Evolutionary conservation across 2,888 invertebrate genomes (phyloP), one percentile per base, ranked within the genome.

Genomic region (Nebria brevicollis): DNA sequence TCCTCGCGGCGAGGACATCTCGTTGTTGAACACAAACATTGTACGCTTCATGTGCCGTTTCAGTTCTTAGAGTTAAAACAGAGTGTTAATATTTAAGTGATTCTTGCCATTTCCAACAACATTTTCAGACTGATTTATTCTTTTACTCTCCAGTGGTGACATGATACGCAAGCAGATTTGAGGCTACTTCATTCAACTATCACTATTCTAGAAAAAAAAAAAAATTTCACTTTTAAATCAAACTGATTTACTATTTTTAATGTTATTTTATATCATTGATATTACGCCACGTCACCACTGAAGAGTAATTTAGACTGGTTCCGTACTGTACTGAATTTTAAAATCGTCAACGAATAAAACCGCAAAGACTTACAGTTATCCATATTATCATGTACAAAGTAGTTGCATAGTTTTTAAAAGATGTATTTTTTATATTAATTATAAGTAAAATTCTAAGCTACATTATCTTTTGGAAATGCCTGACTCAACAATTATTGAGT

Each of bases 1-100:
- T 97, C 97, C 66, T 92, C 94, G 77, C 93, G 95, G 82, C 93
- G 96, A 85, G 98, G 98, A 0, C 96, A 96, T 90, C 92, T 98
- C 84, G 92, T 96, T 85, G 96, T 98, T 84, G 96, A 96, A 90
- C 93, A 95, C 88, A 94, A 94, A 85, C 88, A 89, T 85, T 88
- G 87, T 85, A 94, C 93, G 84, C 91, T 94, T 82, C 94, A 95
- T 87, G 95, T 96, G 84, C 96, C 96, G 82, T 95, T 94, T 89
- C 95, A 95, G 89, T 95, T 94, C 88, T 92, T 96, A 90, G 95
- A 95, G 88, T 90, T 96, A 83, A 93, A 93, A 87, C 91, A 88
- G 84, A 86, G 88, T 86, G 88, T 88, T 83, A 89, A 88, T 86
- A 89, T 89, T 85, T 89, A 87, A 88, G 81, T 8, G 15, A 54